Conservation (phyloP, 2,113 vertebrate genomes). For the Actenoides hombroni region DNA sequence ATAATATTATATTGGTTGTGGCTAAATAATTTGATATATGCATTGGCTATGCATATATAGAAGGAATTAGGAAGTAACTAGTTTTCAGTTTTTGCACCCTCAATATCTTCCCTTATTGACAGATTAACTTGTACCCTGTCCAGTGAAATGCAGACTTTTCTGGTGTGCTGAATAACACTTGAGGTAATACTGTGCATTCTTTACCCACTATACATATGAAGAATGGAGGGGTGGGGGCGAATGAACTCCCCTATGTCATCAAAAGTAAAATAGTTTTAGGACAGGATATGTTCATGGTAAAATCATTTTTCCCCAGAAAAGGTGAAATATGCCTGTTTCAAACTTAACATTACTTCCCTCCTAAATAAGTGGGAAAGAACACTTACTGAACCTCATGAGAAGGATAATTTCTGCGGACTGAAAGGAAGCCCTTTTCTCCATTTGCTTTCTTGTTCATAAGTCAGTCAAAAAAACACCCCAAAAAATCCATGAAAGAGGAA, state of each 20-base stretch:
- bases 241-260: background rate
- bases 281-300: background rate
- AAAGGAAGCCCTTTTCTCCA: background rate
- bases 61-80: background rate
- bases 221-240: rapidly evolving
- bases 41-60: background rate
- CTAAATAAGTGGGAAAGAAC: background rate
- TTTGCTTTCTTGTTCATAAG: background rate
- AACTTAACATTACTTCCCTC: background rate
- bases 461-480: background rate
- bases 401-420: background rate
- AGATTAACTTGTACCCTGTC: background rate
- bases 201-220: background rate
- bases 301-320: background rate
- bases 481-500: background rate
- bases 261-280: background rate
- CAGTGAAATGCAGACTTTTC: background rate
- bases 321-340: background rate
- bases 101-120: background rate
- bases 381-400: background rate
- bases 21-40: background rate
- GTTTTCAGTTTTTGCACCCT: background rate
- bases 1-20: background rate
- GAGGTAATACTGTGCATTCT: background rate
- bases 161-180: background rate